A percentile compares a stretch with the other conserved stretches of the same genome.
phyloP scores from a whole-genome alignment of 2,113 vertebrate species.

The Trachemys scripta region DNA sequence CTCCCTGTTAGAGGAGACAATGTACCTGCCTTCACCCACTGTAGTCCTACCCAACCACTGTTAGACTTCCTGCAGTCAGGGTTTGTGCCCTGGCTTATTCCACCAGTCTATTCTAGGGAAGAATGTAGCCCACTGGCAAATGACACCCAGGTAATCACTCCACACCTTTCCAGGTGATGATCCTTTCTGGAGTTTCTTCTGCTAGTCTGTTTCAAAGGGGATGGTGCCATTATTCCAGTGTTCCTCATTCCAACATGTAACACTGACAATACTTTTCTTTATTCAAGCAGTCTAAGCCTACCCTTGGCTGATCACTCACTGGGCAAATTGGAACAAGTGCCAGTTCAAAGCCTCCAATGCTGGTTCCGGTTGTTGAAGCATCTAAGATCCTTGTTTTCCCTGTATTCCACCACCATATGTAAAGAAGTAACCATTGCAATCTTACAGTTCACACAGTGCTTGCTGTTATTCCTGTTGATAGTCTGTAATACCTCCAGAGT shows the following conservation, averaged over 20 bases:
- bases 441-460: background rate
- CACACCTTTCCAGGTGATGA: background rate
- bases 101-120: background rate
- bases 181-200: background rate
- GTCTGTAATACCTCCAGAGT: background rate
- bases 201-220: background rate
- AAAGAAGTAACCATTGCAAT: background rate
- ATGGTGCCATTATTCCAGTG: background rate
- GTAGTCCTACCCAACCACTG: background rate
- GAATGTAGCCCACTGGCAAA: background rate
- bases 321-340: background rate
- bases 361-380: background rate
- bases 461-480: background rate
- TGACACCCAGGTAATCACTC: background rate
- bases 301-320: background rate
- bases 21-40: fast-evolving
- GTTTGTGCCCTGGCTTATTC: background rate
- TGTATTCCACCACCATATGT: background rate
- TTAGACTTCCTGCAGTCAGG: background rate
- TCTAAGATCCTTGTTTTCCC: background rate
- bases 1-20: background rate
- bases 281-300: background rate
- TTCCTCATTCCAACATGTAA: constrained; percentile 13
- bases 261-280: background rate
- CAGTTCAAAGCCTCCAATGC: background rate